Evolutionary conservation across 2,888 invertebrate species (phyloP).

Genomic region (Rotaria sp.): DNA sequence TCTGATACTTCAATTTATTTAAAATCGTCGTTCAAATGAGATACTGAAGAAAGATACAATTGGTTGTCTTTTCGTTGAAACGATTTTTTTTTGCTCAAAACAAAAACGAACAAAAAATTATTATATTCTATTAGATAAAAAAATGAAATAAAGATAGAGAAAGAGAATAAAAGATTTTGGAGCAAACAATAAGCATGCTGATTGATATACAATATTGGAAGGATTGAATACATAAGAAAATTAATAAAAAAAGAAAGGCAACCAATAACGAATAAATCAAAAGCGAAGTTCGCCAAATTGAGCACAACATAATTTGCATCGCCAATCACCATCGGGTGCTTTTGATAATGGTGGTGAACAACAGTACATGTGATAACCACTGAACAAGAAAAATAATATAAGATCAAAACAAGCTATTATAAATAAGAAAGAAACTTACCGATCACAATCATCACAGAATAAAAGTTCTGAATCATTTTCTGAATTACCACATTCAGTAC

Average conservation of each 20-base stretch:
- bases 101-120: not conserved
- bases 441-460: constrained; percentile 99
- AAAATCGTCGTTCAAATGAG: not conserved
- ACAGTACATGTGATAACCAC: constrained; percentile 98
- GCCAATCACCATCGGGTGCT: constrained; percentile 73
- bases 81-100: not conserved
- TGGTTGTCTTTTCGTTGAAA: not conserved
- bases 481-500: constrained; percentile 94
- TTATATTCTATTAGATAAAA: not conserved
- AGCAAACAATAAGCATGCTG: too few species aligned
- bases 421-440: constrained; percentile 52
- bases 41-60: not conserved
- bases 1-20: not conserved
- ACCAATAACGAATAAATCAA: not conserved
- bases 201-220: not conserved
- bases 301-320: constrained; percentile 36
- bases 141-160: not conserved
- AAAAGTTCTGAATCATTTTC: constrained; percentile 95
- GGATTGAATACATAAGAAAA: not conserved
- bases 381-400: not conserved
- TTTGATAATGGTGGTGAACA: constrained; percentile 82
- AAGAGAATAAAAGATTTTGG: too few species aligned
- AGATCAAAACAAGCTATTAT: not conserved
- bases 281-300: not conserved
- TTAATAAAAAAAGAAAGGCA: not conserved